Conservation (phyloP, 2,113 vertebrate species). For the Oreocharis arfaki region DNA sequence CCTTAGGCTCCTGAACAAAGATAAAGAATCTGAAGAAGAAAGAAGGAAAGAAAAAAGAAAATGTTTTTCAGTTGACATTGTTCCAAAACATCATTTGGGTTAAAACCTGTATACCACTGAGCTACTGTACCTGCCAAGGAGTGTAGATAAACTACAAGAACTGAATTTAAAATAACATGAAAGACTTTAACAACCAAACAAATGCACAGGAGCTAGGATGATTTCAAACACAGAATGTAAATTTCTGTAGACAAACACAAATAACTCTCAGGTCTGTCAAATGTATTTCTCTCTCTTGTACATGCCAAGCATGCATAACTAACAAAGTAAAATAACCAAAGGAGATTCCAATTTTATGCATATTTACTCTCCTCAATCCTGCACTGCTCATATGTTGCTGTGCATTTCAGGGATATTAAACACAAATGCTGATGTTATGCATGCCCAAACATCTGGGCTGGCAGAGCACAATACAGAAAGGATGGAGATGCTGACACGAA, state of each 20-base stretch:
- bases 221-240: background rate
- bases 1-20: constrained; percentile 77
- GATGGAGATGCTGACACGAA: background rate
- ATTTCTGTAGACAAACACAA: background rate
- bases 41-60: constrained; percentile 67
- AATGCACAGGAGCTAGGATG: background rate
- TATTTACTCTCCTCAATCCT: background rate
- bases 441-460: background rate
- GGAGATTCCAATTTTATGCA: constrained; percentile 31
- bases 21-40: constrained; percentile 77
- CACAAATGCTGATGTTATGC: background rate
- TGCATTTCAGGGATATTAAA: constrained; percentile 35
- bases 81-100: constrained; percentile 21
- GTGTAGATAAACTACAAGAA: constrained; percentile 17
- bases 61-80: constrained; percentile 61
- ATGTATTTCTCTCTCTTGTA: background rate
- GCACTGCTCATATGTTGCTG: background rate
- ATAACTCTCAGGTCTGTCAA: constrained; percentile 21
- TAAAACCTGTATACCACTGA: constrained; percentile 41
- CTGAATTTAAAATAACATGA: constrained; percentile 2
- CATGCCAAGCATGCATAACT: constrained; percentile 18
- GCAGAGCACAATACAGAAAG: background rate
- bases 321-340: constrained; percentile 35
- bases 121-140: constrained; percentile 31
- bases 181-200: constrained; percentile 14